phyloP scores from a whole-genome alignment of 2,797 vertebrate genomes.

The Lindbergichthys nudifrons region DNA sequence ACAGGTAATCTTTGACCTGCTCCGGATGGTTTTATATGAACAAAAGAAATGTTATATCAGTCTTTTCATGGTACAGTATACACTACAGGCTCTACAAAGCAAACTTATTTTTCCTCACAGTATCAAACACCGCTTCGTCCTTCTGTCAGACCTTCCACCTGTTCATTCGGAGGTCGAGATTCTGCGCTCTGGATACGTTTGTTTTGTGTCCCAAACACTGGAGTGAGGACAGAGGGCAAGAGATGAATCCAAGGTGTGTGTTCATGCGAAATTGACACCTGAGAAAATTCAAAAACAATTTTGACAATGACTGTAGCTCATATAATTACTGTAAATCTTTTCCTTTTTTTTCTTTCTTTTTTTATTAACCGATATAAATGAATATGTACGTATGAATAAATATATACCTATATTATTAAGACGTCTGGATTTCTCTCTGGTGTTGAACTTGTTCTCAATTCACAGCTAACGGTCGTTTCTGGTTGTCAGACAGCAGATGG shows the following conservation, averaged over 20 bases:
- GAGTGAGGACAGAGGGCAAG: conserved; percentile 42
- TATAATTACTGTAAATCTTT: conserved; percentile 83
- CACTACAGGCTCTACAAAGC: conserved; percentile 53
- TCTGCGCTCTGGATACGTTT: conserved; percentile 24
- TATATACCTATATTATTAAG: conserved; percentile 90
- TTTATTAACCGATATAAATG: conserved; percentile 86
- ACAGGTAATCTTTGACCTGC: conserved; percentile 20
- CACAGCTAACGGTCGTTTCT: background rate
- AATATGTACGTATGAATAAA: conserved; percentile 89
- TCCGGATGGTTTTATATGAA: conserved; percentile 38
- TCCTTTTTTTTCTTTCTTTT: conserved; percentile 42
- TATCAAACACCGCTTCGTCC: conserved; percentile 33
- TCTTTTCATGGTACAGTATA: conserved; percentile 51
- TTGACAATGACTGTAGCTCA: conserved; percentile 85
- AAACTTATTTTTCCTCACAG: conserved; percentile 10
- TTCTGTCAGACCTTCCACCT: conserved; percentile 42
- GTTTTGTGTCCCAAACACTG: conserved; percentile 68
- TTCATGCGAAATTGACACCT: conserved; percentile 65
- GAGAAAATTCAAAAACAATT: conserved; percentile 69
- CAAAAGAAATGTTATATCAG: conserved; percentile 19
- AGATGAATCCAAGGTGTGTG: conserved; percentile 56
- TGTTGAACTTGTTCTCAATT: conserved; percentile 3
- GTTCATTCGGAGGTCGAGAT: conserved; percentile 46
- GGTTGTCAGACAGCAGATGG: conserved; percentile 64
- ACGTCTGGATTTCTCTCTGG: conserved; percentile 55